Conservation (phyloP, 2,113 vertebrate genomes). For the Eira barbara region DNA sequence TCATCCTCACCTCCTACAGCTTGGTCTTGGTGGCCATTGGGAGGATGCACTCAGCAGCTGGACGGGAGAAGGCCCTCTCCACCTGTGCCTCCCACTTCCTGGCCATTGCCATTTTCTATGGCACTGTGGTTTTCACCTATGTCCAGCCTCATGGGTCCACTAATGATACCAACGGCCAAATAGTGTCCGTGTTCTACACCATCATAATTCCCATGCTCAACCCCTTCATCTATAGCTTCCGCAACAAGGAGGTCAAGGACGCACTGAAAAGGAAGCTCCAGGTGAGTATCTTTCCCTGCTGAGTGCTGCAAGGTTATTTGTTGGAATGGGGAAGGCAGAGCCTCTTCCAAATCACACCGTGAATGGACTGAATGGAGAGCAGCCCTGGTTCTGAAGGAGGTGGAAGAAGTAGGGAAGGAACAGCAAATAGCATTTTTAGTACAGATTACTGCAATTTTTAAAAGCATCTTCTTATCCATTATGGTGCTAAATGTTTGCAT, state of each 20-base stretch:
- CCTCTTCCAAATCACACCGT: not conserved
- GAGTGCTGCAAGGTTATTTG: not conserved
- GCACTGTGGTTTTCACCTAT: constrained; percentile 39
- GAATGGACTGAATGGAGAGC: not conserved
- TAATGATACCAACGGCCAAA: not conserved
- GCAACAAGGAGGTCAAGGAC: constrained; percentile 43
- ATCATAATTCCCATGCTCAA: constrained; percentile 54
- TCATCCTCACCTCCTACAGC: constrained; percentile 44
- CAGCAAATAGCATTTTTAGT: not conserved
- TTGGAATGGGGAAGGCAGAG: not conserved
- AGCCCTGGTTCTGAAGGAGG: not conserved
- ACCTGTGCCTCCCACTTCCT: constrained; percentile 44
- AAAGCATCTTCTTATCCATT: not conserved
- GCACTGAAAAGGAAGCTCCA: constrained; percentile 20
- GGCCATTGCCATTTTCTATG: constrained; percentile 42
- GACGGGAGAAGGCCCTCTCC: constrained; percentile 43
- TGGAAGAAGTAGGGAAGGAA: not conserved
- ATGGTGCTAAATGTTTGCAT: not conserved
- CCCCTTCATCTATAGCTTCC: constrained; percentile 59
- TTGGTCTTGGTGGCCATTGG: not conserved
- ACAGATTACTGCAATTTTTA: not conserved
- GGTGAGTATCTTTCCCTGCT: not conserved
- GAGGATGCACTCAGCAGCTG: not conserved
- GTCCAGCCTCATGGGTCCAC: constrained; percentile 40
- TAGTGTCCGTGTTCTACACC: constrained; percentile 51